A percentile compares a stretch with the other conserved stretches of the same genome.
Conservation (phyloP, 2,113 vertebrate genomes). For the Archilochus colubris region DNA sequence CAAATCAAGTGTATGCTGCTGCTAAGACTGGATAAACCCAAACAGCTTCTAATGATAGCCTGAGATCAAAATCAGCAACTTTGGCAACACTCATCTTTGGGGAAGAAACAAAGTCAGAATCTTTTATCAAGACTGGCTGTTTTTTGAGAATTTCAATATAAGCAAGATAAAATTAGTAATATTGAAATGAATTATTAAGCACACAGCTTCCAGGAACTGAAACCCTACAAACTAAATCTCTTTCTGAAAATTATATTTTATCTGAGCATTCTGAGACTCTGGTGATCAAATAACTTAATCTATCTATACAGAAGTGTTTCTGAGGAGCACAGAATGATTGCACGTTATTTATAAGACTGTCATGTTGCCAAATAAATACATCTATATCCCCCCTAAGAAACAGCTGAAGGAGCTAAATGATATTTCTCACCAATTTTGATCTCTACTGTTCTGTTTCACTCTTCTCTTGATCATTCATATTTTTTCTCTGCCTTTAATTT, state of each 20-base stretch:
- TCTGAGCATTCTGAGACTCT: background rate
- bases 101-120: constrained; percentile 7
- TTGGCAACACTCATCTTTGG: background rate
- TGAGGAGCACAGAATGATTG: background rate
- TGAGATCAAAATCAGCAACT: constrained; percentile 23
- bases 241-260: constrained; percentile 4
- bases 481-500: background rate
- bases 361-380: background rate
- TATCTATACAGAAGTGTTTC: background rate
- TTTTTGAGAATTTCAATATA: constrained; percentile 44
- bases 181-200: constrained; percentile 29
- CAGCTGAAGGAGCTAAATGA: background rate
- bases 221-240: background rate
- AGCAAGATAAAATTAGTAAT: constrained; percentile 26
- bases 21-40: background rate
- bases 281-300: background rate
- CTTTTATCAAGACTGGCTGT: constrained; percentile 21
- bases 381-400: background rate
- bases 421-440: background rate
- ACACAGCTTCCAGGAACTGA: constrained; percentile 19
- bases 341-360: background rate
- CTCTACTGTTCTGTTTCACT: background rate
- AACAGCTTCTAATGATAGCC: background rate
- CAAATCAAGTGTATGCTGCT: background rate
- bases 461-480: background rate